Evolutionary conservation across 2,888 invertebrate species (phyloP).

Genomic region (Sussaba pulchella): DNA sequence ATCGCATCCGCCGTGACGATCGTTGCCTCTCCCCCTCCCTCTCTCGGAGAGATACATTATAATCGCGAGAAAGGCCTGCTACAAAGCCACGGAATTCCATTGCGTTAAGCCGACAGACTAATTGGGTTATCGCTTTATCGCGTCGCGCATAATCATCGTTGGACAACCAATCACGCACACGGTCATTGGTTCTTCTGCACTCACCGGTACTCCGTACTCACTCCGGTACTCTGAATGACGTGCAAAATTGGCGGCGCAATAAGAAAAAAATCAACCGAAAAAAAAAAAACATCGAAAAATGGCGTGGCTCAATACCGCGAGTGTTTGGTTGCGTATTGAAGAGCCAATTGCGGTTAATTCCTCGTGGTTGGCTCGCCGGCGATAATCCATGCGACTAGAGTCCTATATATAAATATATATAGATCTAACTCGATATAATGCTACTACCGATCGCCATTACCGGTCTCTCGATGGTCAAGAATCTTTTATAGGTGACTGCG

Average conservation of each 20-base stretch:
- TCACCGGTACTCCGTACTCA: neutral
- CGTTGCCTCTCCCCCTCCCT: conserved; percentile 17
- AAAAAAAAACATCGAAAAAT: no score
- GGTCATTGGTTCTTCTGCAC: neutral
- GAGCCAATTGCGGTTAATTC: neutral
- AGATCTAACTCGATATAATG: no score
- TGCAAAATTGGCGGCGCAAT: neutral
- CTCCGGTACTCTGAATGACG: neutral
- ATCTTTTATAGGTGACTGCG: conserved; percentile 23
- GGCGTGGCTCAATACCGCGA: neutral
- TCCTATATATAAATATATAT: neutral
- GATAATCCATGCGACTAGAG: neutral
- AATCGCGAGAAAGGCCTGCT: conserved; percentile 16
- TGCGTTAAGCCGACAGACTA: conserved; percentile 14
- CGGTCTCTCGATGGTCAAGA: conserved; percentile 38
- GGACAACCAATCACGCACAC: no score
- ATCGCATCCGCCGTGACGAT: conserved; percentile 46
- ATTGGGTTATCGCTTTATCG: conserved; percentile 51
- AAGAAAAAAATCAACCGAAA: neutral
- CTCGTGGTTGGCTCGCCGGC: neutral
- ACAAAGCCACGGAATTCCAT: conserved; percentile 24
- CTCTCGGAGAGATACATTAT: conserved; percentile 33
- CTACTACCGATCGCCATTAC: neutral
- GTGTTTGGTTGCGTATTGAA: neutral
- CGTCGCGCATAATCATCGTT: conserved; percentile 47